Evolutionary conservation across 2,888 invertebrate species (phyloP).

Genomic region (Eristalis pertinax): DNA sequence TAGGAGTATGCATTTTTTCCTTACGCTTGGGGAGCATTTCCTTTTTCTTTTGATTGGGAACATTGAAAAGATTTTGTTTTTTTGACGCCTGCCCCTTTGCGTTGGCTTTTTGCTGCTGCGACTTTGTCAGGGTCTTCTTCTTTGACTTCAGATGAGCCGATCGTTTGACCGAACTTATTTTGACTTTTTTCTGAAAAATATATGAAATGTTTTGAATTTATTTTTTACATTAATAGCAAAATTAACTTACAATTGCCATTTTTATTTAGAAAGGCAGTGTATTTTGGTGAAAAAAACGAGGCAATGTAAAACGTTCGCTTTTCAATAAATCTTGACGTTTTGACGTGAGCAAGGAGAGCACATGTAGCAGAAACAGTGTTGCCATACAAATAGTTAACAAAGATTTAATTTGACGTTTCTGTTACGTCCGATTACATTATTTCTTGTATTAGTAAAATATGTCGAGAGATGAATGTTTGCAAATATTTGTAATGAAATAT

Average conservation of each 20-base stretch:
- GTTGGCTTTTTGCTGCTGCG: slow-evolving; percentile 77
- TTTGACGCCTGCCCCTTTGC: slow-evolving; percentile 75
- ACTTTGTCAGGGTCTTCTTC: slow-evolving; percentile 78
- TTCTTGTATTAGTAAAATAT: not conserved
- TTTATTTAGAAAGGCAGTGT: not conserved
- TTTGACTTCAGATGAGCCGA: slow-evolving; percentile 80
- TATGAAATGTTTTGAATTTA: not conserved
- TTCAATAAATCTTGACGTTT: slow-evolving; percentile 52
- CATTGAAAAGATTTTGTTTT: slow-evolving; percentile 78
- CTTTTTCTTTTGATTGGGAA: slow-evolving; percentile 76
- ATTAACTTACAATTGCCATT: slow-evolving; percentile 59
- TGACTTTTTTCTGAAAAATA: slow-evolving; percentile 79
- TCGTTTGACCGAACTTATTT: slow-evolving; percentile 81
- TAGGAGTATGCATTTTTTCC: slow-evolving; percentile 15
- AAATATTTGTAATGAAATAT: too few species aligned
- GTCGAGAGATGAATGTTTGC: too few species aligned
- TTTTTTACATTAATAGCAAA: not conserved
- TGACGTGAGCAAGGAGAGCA: slow-evolving; percentile 24
- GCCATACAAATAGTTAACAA: not conserved
- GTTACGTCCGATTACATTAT: not conserved
- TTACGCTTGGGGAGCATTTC: slow-evolving; percentile 34
- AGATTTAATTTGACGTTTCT: too few species aligned
- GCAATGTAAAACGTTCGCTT: not conserved
- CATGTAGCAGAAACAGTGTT: slow-evolving; percentile 20
- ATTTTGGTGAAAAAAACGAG: not conserved